phyloP scores from a whole-genome alignment of 2,797 vertebrate species.

The Pagetopsis macropterus region DNA sequence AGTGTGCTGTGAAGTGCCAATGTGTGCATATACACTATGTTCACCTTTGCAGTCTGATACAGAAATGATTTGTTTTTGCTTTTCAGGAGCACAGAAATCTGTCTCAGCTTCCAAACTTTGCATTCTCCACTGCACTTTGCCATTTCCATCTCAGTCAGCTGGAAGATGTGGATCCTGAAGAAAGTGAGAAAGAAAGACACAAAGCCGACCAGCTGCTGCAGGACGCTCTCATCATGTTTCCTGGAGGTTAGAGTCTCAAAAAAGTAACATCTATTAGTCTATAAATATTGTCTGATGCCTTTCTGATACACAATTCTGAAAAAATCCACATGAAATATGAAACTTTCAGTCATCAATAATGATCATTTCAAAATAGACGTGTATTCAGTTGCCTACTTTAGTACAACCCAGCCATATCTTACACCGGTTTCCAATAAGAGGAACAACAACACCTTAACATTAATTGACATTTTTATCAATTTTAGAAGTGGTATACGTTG shows the following conservation, averaged over 20 bases:
- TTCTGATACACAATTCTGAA: too few relatives aligned
- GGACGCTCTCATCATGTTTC: slow-evolving; percentile 92
- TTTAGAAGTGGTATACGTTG: too few relatives aligned
- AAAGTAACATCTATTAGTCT: background rate
- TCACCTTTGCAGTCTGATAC: background rate
- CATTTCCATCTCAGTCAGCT: slow-evolving; percentile 92
- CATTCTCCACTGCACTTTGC: slow-evolving; percentile 92
- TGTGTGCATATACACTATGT: background rate
- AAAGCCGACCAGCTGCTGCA: slow-evolving; percentile 86
- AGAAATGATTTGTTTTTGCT: background rate
- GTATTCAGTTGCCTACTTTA: too few relatives aligned
- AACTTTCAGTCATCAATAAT: too few relatives aligned
- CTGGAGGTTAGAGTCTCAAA: slow-evolving; percentile 85
- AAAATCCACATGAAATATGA: too few relatives aligned
- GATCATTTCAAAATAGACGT: too few relatives aligned
- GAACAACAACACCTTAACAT: too few relatives aligned
- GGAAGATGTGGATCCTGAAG: slow-evolving; percentile 84
- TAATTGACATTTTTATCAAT: too few relatives aligned
- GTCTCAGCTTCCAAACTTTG: slow-evolving; percentile 97
- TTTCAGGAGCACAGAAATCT: slow-evolving; percentile 92
- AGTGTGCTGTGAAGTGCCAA: slow-evolving; percentile 17
- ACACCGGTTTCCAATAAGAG: too few relatives aligned
- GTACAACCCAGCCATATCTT: too few relatives aligned
- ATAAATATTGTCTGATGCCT: background rate
- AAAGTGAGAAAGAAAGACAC: slow-evolving; percentile 75